A percentile compares a stretch with the other conserved stretches of the same genome.
Conservation (phyloP, 2,113 vertebrate species). For the Chroicocephalus ridibundus region DNA sequence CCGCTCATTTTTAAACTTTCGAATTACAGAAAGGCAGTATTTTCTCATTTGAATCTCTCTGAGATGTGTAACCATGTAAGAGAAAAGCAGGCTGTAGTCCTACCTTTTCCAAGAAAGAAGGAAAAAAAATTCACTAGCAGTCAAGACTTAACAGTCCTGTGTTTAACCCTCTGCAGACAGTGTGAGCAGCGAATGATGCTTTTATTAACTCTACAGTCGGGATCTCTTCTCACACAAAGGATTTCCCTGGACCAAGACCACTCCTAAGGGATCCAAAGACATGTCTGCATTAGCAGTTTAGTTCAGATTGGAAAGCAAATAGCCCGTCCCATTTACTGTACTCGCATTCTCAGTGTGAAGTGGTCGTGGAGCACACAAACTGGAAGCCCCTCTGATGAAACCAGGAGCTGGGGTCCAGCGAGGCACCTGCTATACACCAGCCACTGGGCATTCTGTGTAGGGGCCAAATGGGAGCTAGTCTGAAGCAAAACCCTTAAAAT, state of each 20-base stretch:
- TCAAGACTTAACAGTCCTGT: neutral
- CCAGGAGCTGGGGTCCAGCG: neutral
- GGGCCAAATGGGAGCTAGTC: accelerated
- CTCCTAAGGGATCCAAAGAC: neutral
- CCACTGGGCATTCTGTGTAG: neutral
- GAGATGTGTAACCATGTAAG: neutral
- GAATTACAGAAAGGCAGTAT: neutral
- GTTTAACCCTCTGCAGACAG: neutral
- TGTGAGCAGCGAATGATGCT: neutral
- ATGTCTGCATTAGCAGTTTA: neutral
- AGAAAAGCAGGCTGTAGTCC: neutral
- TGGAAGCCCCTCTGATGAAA: neutral
- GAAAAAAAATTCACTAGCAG: neutral
- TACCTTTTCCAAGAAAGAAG: neutral
- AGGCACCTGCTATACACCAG: neutral
- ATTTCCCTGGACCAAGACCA: neutral
- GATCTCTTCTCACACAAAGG: neutral
- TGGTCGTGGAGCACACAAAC: neutral
- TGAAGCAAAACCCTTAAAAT: neutral
- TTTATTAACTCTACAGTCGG: neutral
- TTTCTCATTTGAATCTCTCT: neutral
- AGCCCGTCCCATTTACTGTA: neutral
- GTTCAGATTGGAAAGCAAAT: neutral
- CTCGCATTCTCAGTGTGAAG: neutral
- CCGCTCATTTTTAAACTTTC: neutral